phyloP scores from a whole-genome alignment of 2,888 invertebrate species.

The Creontiades dilutus region DNA sequence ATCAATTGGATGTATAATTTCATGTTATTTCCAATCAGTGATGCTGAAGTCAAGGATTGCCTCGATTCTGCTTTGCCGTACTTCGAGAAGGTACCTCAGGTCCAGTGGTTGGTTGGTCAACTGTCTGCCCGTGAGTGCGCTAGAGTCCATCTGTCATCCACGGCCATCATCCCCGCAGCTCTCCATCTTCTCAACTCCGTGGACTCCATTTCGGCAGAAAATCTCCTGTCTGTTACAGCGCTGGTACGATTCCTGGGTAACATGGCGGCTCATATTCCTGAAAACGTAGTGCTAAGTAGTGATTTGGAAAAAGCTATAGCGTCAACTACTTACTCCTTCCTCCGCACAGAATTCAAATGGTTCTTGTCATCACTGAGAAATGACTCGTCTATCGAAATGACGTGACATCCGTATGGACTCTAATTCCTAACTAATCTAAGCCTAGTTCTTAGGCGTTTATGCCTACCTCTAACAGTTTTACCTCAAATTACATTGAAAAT shows the following conservation, averaged over 20 bases:
- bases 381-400: background rate
- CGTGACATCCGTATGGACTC: background rate
- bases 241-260: conserved; percentile 47
- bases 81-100: conserved; percentile 39
- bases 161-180: background rate
- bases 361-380: background rate
- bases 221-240: conserved; percentile 49
- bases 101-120: conserved; percentile 70
- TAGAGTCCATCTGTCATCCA: background rate
- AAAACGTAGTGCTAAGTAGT: background rate
- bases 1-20: too few relatives aligned
- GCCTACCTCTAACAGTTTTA: too few relatives aligned
- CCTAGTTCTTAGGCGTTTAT: too few relatives aligned
- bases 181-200: conserved; percentile 7
- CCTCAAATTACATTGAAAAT: too few relatives aligned
- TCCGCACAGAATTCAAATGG: conserved; percentile 56
- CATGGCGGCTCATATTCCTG: background rate
- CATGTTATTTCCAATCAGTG: conserved; percentile 52
- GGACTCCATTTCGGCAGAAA: background rate
- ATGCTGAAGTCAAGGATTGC: conserved; percentile 52
- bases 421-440: background rate
- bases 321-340: background rate
- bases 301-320: background rate
- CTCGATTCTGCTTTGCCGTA: conserved; percentile 36
- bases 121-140: conserved; percentile 55